These are phyloP conservation scores for Syrista parreyssii DNA, from an alignment of 2,888 invertebrate species.

Conservation along the genomic window DNA sequence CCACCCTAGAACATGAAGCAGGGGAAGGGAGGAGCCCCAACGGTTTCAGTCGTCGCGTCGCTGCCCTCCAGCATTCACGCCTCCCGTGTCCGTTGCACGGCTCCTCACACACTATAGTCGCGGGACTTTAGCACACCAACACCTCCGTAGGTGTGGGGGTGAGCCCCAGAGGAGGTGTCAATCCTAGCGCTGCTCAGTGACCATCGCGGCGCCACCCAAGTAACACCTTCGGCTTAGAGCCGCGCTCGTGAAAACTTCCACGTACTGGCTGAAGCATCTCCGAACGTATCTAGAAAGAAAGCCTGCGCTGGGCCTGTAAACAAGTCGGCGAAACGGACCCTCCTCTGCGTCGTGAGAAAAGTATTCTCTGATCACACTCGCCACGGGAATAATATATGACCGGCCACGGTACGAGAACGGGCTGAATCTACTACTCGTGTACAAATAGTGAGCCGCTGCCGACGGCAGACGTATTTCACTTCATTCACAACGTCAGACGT, in stretches of 20 bases:
- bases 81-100: slow-evolving; percentile 60
- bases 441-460: not conserved
- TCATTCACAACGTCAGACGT: not conserved
- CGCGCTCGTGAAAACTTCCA: slow-evolving; percentile 25
- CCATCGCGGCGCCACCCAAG: slow-evolving; percentile 67
- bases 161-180: slow-evolving; percentile 66
- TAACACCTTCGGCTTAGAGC: slow-evolving; percentile 62
- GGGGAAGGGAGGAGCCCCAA: slow-evolving; percentile 61
- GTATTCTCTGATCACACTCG: not conserved
- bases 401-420: slow-evolving; percentile 1
- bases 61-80: slow-evolving; percentile 66
- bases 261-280: slow-evolving; percentile 38
- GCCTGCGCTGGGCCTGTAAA: slow-evolving; percentile 16
- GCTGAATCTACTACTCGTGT: not conserved
- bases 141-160: slow-evolving; percentile 64
- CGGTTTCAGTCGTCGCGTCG: slow-evolving; percentile 62
- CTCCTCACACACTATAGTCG: slow-evolving; percentile 42
- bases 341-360: not conserved
- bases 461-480: not conserved
- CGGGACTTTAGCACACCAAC: slow-evolving; percentile 62
- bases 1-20: slow-evolving; percentile 32
- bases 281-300: slow-evolving; percentile 22
- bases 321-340: slow-evolving; percentile 12
- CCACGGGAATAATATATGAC: slow-evolving; percentile 5
- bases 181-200: slow-evolving; percentile 67